phyloP scores from a whole-genome alignment of 2,888 invertebrate species.

The Torymus aiolomorphi region DNA sequence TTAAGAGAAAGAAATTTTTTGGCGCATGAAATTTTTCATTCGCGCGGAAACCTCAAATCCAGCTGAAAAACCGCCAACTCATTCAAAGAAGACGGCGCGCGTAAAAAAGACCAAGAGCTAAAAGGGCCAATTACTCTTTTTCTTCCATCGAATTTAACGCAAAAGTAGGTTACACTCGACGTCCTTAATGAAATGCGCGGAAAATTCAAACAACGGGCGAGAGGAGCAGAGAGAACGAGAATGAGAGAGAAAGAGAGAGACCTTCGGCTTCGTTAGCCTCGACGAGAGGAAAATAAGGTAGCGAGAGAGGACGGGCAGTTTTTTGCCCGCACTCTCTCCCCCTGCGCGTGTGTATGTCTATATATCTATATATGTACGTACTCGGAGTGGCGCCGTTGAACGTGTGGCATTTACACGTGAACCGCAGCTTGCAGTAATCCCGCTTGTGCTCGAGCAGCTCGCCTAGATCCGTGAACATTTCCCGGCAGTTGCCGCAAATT shows the following conservation, averaged over 20 bases:
- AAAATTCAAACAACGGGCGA: slow-evolving; percentile 35
- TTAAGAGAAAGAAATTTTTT: too few species aligned
- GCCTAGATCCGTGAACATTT: slow-evolving; percentile 84
- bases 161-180: not conserved
- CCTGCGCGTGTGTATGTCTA: too few species aligned
- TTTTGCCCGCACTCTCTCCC: too few species aligned
- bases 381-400: slow-evolving; percentile 78
- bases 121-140: slow-evolving; percentile 4
- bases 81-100: not conserved
- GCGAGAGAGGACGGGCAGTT: not conserved
- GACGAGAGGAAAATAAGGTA: slow-evolving; percentile 47
- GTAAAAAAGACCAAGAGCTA: not conserved
- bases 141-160: slow-evolving; percentile 8
- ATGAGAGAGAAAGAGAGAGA: slow-evolving; percentile 21
- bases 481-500: slow-evolving; percentile 86
- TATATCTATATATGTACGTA: slow-evolving; percentile 67
- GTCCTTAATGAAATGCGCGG: slow-evolving; percentile 41
- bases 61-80: too few species aligned
- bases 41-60: too few species aligned
- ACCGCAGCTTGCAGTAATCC: slow-evolving; percentile 83
- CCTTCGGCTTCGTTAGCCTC: slow-evolving; percentile 37
- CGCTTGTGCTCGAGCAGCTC: slow-evolving; percentile 85
- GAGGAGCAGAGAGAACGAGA: not conserved
- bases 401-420: slow-evolving; percentile 83
- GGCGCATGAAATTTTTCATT: too few species aligned